Percentiles rank a stretch among this genome's conserved stretches.
These are phyloP conservation scores for Rhamnusium bicolor DNA, from an alignment of 2,888 invertebrate species.

Conservation along the genomic window DNA sequence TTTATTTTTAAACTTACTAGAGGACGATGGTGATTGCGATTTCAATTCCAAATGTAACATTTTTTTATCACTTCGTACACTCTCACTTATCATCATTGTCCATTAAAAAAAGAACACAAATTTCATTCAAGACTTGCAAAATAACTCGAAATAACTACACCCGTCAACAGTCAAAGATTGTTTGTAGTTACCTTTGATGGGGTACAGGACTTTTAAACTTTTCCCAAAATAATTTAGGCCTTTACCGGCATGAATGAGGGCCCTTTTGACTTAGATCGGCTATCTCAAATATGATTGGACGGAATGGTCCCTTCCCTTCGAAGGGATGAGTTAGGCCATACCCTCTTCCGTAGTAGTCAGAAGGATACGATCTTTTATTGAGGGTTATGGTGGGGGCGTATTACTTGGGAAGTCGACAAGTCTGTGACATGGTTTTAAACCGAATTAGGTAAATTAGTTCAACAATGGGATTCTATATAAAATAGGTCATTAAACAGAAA, in stretches of 20 bases:
- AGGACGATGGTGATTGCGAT: slow-evolving; percentile 49
- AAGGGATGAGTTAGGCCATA: slow-evolving; percentile 42
- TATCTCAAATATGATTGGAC: slow-evolving; percentile 49
- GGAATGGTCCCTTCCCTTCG: slow-evolving; percentile 32
- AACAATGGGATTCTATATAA: no score
- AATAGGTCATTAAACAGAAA: no score
- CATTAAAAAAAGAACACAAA: slow-evolving; percentile 30
- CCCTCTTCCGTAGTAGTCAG: slow-evolving; percentile 37
- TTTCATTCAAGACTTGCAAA: slow-evolving; percentile 27
- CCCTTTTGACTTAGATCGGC: slow-evolving; percentile 50
- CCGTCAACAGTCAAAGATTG: slow-evolving; percentile 31
- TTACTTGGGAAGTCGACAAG: slow-evolving; percentile 30
- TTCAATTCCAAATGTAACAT: slow-evolving; percentile 51
- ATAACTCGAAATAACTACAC: slow-evolving; percentile 29
- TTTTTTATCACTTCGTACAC: slow-evolving; percentile 42
- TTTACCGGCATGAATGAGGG: slow-evolving; percentile 48
- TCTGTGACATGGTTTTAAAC: background rate
- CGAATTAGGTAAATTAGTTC: no score
- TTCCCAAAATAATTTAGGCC: slow-evolving; percentile 32
- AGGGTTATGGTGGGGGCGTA: slow-evolving; percentile 39
- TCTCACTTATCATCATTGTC: slow-evolving; percentile 46
- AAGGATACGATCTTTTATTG: slow-evolving; percentile 18
- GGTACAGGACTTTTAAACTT: slow-evolving; percentile 46
- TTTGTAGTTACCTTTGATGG: slow-evolving; percentile 45
- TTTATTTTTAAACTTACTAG: slow-evolving; percentile 57